Evolutionary conservation across 2,888 invertebrate species (phyloP), one percentile per base, ranked within the genome.

Genomic region (Nudaria mundana): DNA sequence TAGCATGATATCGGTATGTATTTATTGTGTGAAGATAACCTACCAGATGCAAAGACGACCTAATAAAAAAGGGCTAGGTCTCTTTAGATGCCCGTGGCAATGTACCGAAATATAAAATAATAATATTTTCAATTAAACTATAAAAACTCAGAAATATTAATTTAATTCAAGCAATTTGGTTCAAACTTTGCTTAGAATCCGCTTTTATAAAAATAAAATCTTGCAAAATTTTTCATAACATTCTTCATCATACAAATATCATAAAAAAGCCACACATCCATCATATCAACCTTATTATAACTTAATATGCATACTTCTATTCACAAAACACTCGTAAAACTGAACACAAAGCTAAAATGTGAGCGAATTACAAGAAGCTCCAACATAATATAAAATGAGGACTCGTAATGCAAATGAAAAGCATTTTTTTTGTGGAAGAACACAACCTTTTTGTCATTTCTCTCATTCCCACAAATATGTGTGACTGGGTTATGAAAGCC

Each of bases 361-460:
- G 15, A 31, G 24, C 18, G 38, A 47, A 41, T 43, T 51, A 37
- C 26, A 37, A 5, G 6, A 50, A 50, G n/a, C 37, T 48, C 29
- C 29, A 37, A 18, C 32, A 16, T 53, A 40, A 41, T 34, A 44
- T 18, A 24, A 42, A 44, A 38, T 44, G 38, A 40, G 30, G 34
- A 14, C 23, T 29, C 20, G 18, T 52, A 39, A 31, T 43, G 35
- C 28, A 33, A 44, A 16, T 23, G 15, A 37, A 44, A 29, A 32
- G 25, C 32, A 34, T 31, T 33, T 47, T 48, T 34, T 53, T 46
- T 40, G 29, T 40, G 43, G 44, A 48, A 38, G 14, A 40, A 41
- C 43, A 45, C 23, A 46, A 41, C 39, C 34, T 55, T 39, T 55
- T 43, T 48, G 40, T 44, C 44, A 44, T 48, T 44, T 46, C 32